Evolutionary conservation across 2,113 vertebrate genomes (phyloP).

Genomic region (Albula glossodonta): DNA sequence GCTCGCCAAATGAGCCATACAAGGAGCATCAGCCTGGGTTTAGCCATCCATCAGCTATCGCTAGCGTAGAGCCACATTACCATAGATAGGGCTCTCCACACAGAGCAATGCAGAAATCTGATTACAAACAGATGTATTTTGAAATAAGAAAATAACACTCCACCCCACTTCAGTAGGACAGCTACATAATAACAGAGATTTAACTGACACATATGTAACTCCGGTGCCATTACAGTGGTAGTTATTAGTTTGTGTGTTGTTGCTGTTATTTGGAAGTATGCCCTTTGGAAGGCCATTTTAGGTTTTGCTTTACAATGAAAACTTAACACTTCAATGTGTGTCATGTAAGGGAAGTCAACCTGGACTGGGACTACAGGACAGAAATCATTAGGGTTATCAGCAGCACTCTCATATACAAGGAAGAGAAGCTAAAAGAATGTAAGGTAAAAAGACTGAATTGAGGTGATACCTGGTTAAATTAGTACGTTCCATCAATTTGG

Average conservation of each 20-base stretch:
- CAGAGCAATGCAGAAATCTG: neutral
- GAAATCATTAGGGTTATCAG: neutral
- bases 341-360: too few relatives aligned
- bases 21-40: too few relatives aligned
- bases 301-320: neutral
- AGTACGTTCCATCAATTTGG: too few relatives aligned
- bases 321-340: neutral
- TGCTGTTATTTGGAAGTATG: neutral
- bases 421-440: neutral
- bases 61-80: neutral
- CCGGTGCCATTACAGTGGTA: neutral
- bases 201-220: neutral
- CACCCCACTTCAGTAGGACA: neutral
- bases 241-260: neutral
- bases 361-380: neutral
- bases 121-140: neutral
- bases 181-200: neutral
- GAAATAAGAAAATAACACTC: neutral
- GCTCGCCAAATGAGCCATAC: too few relatives aligned
- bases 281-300: neutral
- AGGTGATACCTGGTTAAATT: neutral
- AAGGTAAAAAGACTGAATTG: neutral
- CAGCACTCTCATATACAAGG: neutral
- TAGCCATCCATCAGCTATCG: too few relatives aligned
- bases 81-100: neutral